phyloP scores from a whole-genome alignment of 2,113 vertebrate genomes.

The Perca schrenkii region DNA sequence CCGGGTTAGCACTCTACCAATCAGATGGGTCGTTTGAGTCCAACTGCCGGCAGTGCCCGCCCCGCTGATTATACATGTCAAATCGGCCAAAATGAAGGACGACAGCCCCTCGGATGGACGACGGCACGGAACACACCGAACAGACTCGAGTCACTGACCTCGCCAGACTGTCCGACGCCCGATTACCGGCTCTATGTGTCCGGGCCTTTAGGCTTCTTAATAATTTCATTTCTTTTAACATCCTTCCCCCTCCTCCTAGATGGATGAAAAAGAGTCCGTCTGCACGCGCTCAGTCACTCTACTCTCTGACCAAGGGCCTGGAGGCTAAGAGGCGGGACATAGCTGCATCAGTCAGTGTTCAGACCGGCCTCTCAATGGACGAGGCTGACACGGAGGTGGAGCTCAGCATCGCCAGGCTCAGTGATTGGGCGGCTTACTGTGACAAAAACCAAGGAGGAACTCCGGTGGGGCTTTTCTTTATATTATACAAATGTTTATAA shows the following conservation, averaged over 20 bases:
- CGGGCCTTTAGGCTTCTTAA: too few species aligned
- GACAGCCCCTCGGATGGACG: too few species aligned
- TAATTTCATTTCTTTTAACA: not conserved
- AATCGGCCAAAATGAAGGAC: too few species aligned
- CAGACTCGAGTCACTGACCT: too few species aligned
- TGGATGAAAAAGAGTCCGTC: constrained; percentile 86
- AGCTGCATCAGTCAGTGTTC: constrained; percentile 62
- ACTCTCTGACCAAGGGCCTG: constrained; percentile 86
- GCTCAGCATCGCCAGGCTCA: constrained; percentile 84
- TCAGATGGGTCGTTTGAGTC: too few species aligned
- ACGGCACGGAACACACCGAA: too few species aligned
- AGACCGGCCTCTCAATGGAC: constrained; percentile 72
- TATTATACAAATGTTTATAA: not conserved
- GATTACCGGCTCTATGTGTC: too few species aligned
- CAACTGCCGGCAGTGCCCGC: too few species aligned
- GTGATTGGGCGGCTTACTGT: constrained; percentile 86
- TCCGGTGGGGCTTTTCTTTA: constrained; percentile 77
- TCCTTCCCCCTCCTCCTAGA: constrained; percentile 66
- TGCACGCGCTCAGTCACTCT: constrained; percentile 84
- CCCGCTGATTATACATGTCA: too few species aligned
- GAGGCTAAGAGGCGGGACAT: constrained; percentile 81
- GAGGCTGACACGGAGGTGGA: constrained; percentile 85
- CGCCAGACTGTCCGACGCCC: too few species aligned
- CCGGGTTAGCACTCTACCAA: too few species aligned
- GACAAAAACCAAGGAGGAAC: constrained; percentile 83